Percentiles rank a stretch among this genome's conserved stretches.
phyloP scores from a whole-genome alignment of 2,113 vertebrate species.

The Pelvicachromis taeniatus region DNA sequence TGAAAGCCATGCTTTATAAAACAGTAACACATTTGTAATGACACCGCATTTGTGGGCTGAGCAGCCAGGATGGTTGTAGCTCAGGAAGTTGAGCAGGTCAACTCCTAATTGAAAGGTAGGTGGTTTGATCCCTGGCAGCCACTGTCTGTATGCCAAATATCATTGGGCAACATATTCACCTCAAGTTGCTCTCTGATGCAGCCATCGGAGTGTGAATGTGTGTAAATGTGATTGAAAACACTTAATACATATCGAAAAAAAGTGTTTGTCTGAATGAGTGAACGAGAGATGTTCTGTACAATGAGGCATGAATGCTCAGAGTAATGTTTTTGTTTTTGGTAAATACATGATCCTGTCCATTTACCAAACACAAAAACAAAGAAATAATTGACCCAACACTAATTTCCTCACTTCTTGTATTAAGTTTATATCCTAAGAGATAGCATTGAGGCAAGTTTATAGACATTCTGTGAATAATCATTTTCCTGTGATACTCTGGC shows the following conservation, averaged over 20 bases:
- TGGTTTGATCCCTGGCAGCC: neutral
- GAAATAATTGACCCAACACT: neutral
- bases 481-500: neutral
- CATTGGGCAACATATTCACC: neutral
- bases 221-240: neutral
- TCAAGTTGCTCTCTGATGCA: neutral
- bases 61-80: neutral
- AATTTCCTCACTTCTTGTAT: neutral
- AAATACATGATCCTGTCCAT: neutral
- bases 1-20: neutral
- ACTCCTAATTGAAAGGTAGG: neutral
- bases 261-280: neutral
- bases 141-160: neutral
- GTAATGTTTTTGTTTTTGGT: neutral
- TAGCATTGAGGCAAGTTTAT: neutral
- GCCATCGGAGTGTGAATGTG: neutral
- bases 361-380: neutral
- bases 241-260: neutral
- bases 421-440: neutral
- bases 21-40: neutral
- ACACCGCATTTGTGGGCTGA: neutral
- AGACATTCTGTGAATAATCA: neutral
- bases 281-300: neutral
- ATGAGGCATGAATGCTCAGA: neutral
- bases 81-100: neutral